Conservation (phyloP, 2,797 vertebrate genomes). For the Sebastolobus alascanus region DNA sequence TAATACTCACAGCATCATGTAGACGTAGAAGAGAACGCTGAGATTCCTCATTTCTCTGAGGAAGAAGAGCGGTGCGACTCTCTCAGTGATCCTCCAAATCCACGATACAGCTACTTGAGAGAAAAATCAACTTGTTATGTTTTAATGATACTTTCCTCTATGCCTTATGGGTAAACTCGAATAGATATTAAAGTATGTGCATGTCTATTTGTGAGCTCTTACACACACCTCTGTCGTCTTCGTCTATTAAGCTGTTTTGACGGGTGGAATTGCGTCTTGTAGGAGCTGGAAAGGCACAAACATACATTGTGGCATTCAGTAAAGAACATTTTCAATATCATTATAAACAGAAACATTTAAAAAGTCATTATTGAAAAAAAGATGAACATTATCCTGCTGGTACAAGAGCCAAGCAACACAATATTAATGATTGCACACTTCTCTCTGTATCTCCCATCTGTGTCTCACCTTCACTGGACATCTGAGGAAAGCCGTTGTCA, state of each 20-base stretch:
- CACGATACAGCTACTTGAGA: slow-evolving; percentile 63
- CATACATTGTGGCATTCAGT: not conserved
- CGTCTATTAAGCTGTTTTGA: slow-evolving; percentile 34
- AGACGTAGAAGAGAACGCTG: slow-evolving; percentile 80
- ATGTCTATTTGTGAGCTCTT: not conserved
- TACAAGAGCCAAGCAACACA: not conserved
- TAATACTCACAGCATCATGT: slow-evolving; percentile 80
- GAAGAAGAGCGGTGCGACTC: slow-evolving; percentile 21
- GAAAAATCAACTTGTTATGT: not conserved
- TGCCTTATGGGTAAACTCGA: not conserved
- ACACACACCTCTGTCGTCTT: slow-evolving; percentile 43
- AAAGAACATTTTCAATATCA: not conserved
- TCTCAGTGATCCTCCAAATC: slow-evolving; percentile 48
- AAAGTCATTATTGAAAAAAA: not conserved
- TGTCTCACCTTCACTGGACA: slow-evolving; percentile 57
- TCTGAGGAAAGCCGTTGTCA: not conserved
- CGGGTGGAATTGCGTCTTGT: slow-evolving; percentile 17
- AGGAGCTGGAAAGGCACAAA: slow-evolving; percentile 47
- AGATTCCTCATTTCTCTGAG: slow-evolving; percentile 52
- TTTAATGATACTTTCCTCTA: not conserved
- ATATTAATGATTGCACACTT: not conserved
- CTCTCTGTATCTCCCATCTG: not conserved
- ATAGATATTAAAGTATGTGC: not conserved
- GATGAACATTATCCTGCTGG: not conserved
- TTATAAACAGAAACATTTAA: not conserved